Evolutionary conservation across 1,140 invertebrate species (phyloP).

Genomic region (Lucilia sericata): DNA sequence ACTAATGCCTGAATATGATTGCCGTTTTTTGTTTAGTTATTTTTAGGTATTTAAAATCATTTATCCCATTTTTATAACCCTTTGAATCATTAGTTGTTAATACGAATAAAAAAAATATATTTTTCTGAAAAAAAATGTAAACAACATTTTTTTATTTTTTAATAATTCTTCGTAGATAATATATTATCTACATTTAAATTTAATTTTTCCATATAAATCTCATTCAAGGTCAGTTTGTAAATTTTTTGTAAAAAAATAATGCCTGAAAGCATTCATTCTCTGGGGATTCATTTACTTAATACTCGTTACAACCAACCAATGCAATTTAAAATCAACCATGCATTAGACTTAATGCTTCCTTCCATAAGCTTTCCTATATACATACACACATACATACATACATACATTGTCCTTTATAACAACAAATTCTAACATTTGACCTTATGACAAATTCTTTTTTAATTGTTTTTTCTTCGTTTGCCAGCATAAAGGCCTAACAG

Average conservation of each 20-base stretch:
- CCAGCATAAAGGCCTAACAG: not conserved
- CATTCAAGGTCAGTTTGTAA: not conserved
- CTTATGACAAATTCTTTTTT: not conserved
- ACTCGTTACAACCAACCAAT: not conserved
- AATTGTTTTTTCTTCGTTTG: slow-evolving; percentile 7
- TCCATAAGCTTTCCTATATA: not conserved
- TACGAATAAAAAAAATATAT: not conserved
- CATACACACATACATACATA: not conserved
- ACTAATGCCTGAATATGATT: slow-evolving; percentile 34
- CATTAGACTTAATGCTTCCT: not conserved
- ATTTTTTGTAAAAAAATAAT: not conserved
- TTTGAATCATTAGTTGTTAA: not conserved
- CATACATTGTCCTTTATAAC: not conserved
- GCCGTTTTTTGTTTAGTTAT: slow-evolving; percentile 37
- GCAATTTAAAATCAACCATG: slow-evolving; percentile 20
- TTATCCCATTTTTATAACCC: not conserved
- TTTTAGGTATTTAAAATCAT: slow-evolving; percentile 39
- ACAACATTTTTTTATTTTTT: not conserved
- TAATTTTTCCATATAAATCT: not conserved
- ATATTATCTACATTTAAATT: not conserved
- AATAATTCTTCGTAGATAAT: not conserved
- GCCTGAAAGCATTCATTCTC: not conserved
- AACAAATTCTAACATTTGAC: not conserved
- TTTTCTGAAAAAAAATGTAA: too few relatives aligned
- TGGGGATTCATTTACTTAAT: slow-evolving; percentile 4